phyloP scores from a whole-genome alignment of 30 jellyfish, hydroid and myxozoan species.

The Cassiopea andromeda region DNA sequence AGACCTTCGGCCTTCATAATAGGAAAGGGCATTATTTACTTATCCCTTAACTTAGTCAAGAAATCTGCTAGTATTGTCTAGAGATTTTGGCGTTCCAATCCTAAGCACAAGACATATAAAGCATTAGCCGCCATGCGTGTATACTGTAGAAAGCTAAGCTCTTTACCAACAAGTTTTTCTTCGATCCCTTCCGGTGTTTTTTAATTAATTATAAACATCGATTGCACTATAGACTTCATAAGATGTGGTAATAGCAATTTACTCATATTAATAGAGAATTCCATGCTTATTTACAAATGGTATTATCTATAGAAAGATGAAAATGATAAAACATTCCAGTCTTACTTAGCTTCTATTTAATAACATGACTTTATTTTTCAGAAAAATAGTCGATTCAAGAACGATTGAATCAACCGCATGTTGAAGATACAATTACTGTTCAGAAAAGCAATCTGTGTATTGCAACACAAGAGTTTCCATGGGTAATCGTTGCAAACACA shows the following conservation, averaged over 20 bases:
- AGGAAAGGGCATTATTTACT: too few relatives aligned
- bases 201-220: neutral
- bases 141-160: neutral
- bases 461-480: too few relatives aligned
- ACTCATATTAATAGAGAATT: neutral
- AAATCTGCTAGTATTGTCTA: neutral
- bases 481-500: too few relatives aligned
- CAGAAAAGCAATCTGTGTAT: too few relatives aligned
- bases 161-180: neutral
- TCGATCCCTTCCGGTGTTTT: conserved; percentile 3
- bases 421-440: too few relatives aligned
- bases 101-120: neutral
- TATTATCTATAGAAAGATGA: neutral
- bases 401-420: too few relatives aligned
- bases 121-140: conserved; percentile 8
- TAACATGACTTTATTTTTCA: neutral
- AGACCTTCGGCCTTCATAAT: too few relatives aligned
- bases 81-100: neutral
- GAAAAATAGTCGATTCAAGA: too few relatives aligned
- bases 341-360: neutral
- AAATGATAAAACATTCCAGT: neutral
- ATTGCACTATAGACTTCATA: neutral
- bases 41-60: neutral
- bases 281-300: neutral
- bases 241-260: neutral